Percentiles rank a stretch among this genome's conserved stretches.
Conservation (phyloP, 2,888 invertebrate genomes). For the Selenia dentaria region DNA sequence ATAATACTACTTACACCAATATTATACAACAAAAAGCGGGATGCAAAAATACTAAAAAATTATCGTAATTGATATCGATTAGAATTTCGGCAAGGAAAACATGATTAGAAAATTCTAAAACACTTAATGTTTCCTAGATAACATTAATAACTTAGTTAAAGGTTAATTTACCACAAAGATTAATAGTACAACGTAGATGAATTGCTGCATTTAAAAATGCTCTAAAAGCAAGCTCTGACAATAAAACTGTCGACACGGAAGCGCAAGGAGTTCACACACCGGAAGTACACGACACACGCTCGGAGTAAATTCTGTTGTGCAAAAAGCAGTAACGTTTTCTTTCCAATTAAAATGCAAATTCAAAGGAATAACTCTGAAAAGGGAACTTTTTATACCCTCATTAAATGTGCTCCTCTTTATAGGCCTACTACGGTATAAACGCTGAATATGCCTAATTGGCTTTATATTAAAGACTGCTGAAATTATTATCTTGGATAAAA, state of each 20-base stretch:
- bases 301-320: conserved; percentile 34
- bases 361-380: conserved; percentile 61
- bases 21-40: too few relatives aligned
- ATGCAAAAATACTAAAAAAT: too few relatives aligned
- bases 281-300: conserved; percentile 25
- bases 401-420: conserved; percentile 60
- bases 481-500: conserved; percentile 48
- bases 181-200: background rate
- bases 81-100: too few relatives aligned
- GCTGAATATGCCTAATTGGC: conserved; percentile 61
- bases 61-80: too few relatives aligned
- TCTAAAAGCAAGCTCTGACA: conserved; percentile 10
- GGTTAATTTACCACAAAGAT: too few relatives aligned
- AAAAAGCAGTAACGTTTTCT: conserved; percentile 55
- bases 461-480: conserved; percentile 53
- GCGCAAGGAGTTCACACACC: conserved; percentile 14
- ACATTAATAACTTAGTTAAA: too few relatives aligned
- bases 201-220: conserved; percentile 9
- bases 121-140: too few relatives aligned
- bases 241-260: conserved; percentile 12
- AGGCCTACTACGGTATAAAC: conserved; percentile 49
- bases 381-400: conserved; percentile 63
- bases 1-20: too few relatives aligned
- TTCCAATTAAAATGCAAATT: conserved; percentile 73
- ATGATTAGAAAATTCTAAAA: too few relatives aligned